Evolutionary conservation across 2,888 invertebrate genomes (phyloP).

Genomic region (Entomobrya proxima): DNA sequence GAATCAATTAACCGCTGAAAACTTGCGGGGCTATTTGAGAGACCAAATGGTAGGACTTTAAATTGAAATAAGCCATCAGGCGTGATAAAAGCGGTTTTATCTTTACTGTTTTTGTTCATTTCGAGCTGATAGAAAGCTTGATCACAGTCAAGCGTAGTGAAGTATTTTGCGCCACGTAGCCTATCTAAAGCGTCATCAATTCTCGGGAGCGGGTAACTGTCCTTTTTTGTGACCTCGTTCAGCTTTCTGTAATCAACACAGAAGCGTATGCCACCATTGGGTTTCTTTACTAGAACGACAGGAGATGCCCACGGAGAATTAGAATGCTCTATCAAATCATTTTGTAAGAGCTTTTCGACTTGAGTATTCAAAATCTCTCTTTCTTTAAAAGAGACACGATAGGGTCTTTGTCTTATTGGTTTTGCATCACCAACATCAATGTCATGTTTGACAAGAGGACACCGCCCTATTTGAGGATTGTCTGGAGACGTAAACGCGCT

Average conservation of each 20-base stretch:
- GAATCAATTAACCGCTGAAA: conserved; percentile 3
- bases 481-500: not conserved
- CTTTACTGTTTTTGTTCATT: not conserved
- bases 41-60: no score
- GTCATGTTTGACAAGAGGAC: no score
- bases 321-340: no score
- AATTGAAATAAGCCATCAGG: no score
- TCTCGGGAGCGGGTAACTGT: conserved; percentile 36
- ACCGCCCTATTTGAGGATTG: not conserved
- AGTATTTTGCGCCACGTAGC: conserved; percentile 16
- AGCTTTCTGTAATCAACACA: no score
- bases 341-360: not conserved
- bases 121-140: not conserved
- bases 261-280: no score
- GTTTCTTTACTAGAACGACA: no score
- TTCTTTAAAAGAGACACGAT: not conserved
- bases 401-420: not conserved
- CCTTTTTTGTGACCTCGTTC: conserved; percentile 3
- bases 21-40: no score
- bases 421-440: not conserved
- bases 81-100: no score
- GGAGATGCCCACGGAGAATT: no score
- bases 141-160: not conserved
- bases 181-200: conserved; percentile 58
- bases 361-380: not conserved